Conservation (phyloP, 2,113 vertebrate species). For the Nannospalax galili region DNA sequence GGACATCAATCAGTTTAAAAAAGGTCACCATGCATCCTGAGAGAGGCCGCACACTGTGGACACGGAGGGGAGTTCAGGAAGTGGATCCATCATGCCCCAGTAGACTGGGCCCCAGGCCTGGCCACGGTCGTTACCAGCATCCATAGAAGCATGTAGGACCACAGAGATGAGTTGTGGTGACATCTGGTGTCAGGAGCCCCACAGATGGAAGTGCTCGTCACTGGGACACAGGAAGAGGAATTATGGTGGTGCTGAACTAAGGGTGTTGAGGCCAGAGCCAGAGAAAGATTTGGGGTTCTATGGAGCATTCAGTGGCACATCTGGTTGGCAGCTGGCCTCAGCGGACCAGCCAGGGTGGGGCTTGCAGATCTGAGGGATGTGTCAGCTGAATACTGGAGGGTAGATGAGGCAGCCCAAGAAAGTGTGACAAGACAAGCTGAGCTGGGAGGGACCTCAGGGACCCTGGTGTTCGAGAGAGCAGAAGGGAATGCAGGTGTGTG, state of each 20-base stretch:
- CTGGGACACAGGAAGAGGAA: background rate
- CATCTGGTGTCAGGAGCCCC: background rate
- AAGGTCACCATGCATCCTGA: background rate
- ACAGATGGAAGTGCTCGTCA: background rate
- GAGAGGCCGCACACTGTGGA: background rate
- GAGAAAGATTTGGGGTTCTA: background rate
- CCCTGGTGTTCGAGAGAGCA: background rate
- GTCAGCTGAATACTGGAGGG: too few species aligned
- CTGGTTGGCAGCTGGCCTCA: background rate
- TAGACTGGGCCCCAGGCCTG: background rate
- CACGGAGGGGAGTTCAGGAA: too few species aligned
- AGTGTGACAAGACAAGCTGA: background rate
- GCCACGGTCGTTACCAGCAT: too few species aligned
- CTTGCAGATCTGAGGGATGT: background rate
- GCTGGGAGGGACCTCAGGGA: fast-evolving
- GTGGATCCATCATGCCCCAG: too few species aligned
- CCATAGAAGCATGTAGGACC: background rate
- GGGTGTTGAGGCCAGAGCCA: background rate
- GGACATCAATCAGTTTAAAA: fast-evolving
- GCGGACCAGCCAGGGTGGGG: background rate
- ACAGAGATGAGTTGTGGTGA: fast-evolving
- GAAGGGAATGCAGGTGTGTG: background rate
- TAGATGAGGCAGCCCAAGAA: background rate
- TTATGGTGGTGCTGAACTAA: background rate
- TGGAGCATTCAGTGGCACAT: background rate